Base-by-base conservation (phyloP, 2,113 vertebrate genomes). In the Malurus cyaneus region DNA sequence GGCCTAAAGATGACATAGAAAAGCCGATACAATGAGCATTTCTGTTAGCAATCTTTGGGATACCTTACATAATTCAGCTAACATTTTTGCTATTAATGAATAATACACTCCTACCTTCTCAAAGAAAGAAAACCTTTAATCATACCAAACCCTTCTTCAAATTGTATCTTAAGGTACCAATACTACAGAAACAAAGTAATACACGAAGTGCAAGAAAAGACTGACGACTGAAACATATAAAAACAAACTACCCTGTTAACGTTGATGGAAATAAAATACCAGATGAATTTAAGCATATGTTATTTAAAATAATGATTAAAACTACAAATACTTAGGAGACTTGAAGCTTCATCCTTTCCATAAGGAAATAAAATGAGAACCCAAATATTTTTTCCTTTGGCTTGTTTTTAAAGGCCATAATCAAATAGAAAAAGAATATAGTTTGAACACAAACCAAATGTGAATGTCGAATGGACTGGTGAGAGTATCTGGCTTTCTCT, bases 401-500 rank as follows among this genome's bases (percentile, higher is more conserved):
- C 23, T 83, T 76, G 62, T 44, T 66, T 78, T 57, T 66, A 80
- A 87, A 90, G 52, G 16, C 8, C 13, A 53, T 79, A 29, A 84
- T 39, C 3, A 36, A 93, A 67, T 94, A 52, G 60, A 14, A 7
- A 80, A 94, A 92, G 13, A 31, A 77, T 20, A 92, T 47, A 94
- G 65, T 70, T 85, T 71, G 49, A 96, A 96, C 98, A 99, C 99
- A 98, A 98, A 99, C 99, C 99, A 98, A 98, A 64, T 97, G 97
- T 92, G 97, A 98, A 92, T 92, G 97, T 92, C 79, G 98, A 97
- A 97, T 98, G 97, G 98, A 97, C 90, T 95, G 97, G 96, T 97
- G 96, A 95, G 98, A 98, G 96, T 98, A 96, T 97, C 98, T 98
- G 97, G 99, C 99, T 96, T 98, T 98, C 94, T 99, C 99, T 84